Evolutionary conservation across 2,888 invertebrate species (phyloP).

Genomic region (Hyppa rectilinea): DNA sequence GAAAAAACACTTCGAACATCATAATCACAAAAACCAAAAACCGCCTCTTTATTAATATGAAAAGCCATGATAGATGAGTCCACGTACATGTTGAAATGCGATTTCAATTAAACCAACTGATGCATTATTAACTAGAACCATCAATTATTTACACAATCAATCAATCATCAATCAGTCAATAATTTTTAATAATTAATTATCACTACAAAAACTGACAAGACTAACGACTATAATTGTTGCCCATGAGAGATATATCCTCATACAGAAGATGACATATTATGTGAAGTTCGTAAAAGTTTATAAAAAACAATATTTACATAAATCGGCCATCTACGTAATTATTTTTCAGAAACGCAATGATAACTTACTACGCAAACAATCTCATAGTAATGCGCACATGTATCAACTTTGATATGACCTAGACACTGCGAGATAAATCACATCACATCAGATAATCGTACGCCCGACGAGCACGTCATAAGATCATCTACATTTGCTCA

Average conservation of each 20-base stretch:
- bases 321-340: background rate
- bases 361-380: background rate
- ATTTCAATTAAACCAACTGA: constrained; percentile 9
- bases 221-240: background rate
- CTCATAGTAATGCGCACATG: constrained; percentile 12
- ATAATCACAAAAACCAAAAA: background rate
- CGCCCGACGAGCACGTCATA: background rate
- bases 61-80: background rate
- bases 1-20: background rate
- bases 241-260: background rate
- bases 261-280: background rate
- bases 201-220: background rate
- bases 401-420: constrained; percentile 36
- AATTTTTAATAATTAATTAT: background rate
- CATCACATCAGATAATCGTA: constrained; percentile 13
- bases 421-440: constrained; percentile 28
- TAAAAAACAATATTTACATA: background rate
- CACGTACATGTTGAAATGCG: background rate
- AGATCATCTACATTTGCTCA: constrained; percentile 8
- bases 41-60: background rate
- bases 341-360: background rate
- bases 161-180: constrained; percentile 2
- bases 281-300: background rate
- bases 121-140: constrained; percentile 4
- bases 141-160: constrained; percentile 25